phyloP scores from a whole-genome alignment of 53 echinoderm and acorn worm genomes.

The Holothuria leucospilota region DNA sequence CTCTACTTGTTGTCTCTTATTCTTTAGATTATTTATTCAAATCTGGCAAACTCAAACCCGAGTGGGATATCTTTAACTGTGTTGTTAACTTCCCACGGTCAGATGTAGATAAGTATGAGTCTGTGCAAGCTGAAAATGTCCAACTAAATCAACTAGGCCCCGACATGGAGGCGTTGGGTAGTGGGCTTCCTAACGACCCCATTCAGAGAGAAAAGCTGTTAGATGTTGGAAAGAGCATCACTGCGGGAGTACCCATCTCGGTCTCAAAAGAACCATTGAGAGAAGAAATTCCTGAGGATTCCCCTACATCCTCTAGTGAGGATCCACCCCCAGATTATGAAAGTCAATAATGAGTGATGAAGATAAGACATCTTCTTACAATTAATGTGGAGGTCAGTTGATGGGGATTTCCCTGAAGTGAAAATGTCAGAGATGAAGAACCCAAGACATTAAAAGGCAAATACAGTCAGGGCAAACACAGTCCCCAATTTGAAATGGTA shows the following conservation, averaged over 20 bases:
- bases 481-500: too few species aligned
- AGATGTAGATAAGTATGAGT: constrained; percentile 72
- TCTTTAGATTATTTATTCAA: constrained; percentile 63
- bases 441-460: too few species aligned
- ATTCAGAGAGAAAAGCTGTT: constrained; percentile 77
- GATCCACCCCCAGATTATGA: constrained; percentile 33
- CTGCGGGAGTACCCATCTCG: constrained; percentile 73
- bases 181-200: constrained; percentile 57
- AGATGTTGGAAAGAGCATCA: constrained; percentile 74
- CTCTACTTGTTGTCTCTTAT: constrained; percentile 74
- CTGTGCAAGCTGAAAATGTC: constrained; percentile 82
- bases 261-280: constrained; percentile 91
- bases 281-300: constrained; percentile 56
- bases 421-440: too few species aligned
- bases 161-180: constrained; percentile 47
- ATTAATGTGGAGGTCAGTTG: too few species aligned
- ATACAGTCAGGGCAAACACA: too few species aligned
- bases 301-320: constrained; percentile 44
- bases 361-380: too few species aligned
- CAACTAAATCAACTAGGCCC: constrained; percentile 71
- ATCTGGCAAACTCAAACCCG: constrained; percentile 44
- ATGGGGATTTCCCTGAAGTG: too few species aligned
- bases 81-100: constrained; percentile 61
- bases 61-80: constrained; percentile 75
- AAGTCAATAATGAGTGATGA: not conserved